A percentile compares a stretch with the other conserved stretches of the same genome.
Evolutionary conservation across 2,888 invertebrate species (phyloP).

Genomic region (Drosophila mayaguana): DNA sequence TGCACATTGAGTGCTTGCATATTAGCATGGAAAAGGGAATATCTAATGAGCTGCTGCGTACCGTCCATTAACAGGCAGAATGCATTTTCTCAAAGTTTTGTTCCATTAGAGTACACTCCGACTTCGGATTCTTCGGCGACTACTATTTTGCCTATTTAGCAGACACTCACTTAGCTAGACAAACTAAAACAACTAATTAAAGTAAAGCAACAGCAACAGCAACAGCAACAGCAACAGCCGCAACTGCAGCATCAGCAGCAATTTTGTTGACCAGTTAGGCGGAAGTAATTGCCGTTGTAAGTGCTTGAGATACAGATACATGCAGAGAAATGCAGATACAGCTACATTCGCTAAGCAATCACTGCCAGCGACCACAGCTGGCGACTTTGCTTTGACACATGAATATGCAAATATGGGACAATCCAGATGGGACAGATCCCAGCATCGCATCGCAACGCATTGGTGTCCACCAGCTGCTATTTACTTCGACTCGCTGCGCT

Average conservation of each 20-base stretch:
- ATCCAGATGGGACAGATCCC: too few species aligned
- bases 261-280: constrained; percentile 67
- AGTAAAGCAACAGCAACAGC: constrained; percentile 60
- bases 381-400: constrained; percentile 52
- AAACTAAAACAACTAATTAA: constrained; percentile 76
- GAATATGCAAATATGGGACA: constrained; percentile 79
- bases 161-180: constrained; percentile 70
- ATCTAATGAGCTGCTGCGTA: constrained; percentile 74
- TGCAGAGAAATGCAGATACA: constrained; percentile 7
- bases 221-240: background rate
- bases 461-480: constrained; percentile 30
- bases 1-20: constrained; percentile 81
- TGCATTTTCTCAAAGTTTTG: constrained; percentile 78
- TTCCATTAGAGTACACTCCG: constrained; percentile 64
- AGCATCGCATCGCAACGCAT: background rate
- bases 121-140: constrained; percentile 8
- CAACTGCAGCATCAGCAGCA: constrained; percentile 19
- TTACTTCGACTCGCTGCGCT: constrained; percentile 63
- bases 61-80: constrained; percentile 72
- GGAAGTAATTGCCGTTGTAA: constrained; percentile 60
- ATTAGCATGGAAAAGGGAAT: constrained; percentile 80
- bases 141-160: constrained; percentile 36
- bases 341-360: constrained; percentile 49
- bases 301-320: constrained; percentile 18
- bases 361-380: constrained; percentile 25